phyloP scores from a whole-genome alignment of 2,797 vertebrate genomes.

The Pseudochirops corinnae region DNA sequence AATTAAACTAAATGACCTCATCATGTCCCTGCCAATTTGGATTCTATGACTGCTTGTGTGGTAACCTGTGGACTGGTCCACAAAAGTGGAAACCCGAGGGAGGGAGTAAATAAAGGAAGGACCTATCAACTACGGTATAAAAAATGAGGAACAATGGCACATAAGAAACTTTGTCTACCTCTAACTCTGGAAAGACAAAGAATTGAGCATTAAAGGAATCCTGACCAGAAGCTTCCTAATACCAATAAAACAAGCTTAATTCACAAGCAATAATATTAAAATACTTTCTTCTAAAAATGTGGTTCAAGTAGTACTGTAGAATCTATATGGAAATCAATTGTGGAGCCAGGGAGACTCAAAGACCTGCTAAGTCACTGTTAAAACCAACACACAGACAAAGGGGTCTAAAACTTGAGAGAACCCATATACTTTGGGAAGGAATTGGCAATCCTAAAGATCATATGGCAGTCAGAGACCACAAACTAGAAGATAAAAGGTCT shows the following conservation, averaged over 20 bases:
- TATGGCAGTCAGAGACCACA: constrained; percentile 6
- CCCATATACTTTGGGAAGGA: constrained; percentile 23
- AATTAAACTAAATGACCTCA: background rate
- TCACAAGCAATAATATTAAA: constrained; percentile 43
- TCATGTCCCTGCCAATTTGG: background rate
- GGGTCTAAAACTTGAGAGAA: background rate
- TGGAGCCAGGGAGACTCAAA: constrained; percentile 47
- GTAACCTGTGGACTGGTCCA: background rate
- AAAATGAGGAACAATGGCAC: constrained; percentile 47
- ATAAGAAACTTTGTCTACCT: background rate
- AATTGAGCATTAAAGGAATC: constrained; percentile 13
- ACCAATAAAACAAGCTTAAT: constrained; percentile 50
- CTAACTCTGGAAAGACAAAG: constrained; percentile 5
- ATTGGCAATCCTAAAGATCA: constrained; percentile 17
- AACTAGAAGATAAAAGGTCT: constrained; percentile 36
- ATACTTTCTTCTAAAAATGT: background rate
- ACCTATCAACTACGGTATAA: constrained; percentile 12
- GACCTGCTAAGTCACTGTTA: constrained; percentile 4
- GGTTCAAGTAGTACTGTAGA: constrained; percentile 23
- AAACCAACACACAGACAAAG: constrained; percentile 33
- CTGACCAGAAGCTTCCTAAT: constrained; percentile 37
- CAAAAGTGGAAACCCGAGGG: background rate
- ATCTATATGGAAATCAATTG: constrained; percentile 56
- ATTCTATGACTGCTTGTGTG: background rate
- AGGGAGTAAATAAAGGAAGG: constrained; percentile 17